Evolutionary conservation across 2,888 invertebrate genomes (phyloP).

Genomic region (Eupithecia pulchellata): DNA sequence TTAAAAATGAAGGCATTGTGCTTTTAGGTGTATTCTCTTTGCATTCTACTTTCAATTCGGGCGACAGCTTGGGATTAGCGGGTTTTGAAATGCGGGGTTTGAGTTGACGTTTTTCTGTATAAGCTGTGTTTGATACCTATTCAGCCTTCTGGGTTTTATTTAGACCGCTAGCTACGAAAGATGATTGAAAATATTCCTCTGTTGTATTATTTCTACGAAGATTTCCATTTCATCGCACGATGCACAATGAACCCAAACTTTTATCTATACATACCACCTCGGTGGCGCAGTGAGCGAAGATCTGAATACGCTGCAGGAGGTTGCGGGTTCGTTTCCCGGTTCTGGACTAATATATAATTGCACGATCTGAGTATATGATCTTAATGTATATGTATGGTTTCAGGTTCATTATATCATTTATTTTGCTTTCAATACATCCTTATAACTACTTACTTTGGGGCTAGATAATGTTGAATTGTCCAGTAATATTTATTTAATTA

Average conservation of each 20-base stretch:
- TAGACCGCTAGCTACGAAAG: not conserved
- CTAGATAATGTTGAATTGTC: not conserved
- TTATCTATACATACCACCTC: not conserved
- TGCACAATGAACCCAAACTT: too few species aligned
- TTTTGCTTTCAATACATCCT: too few species aligned
- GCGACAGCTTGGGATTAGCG: slow-evolving; percentile 12
- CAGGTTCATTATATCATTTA: too few species aligned
- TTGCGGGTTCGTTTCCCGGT: too few species aligned
- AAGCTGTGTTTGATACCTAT: slow-evolving; percentile 2
- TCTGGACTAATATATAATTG: too few species aligned
- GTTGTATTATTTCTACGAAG: not conserved
- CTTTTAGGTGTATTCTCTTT: not conserved
- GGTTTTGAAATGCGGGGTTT: slow-evolving; percentile 13
- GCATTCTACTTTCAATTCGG: slow-evolving; percentile 7
- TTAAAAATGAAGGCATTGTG: slow-evolving; percentile 8
- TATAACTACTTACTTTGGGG: not conserved
- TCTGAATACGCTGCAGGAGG: too few species aligned
- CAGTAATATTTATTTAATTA: not conserved
- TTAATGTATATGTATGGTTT: too few species aligned
- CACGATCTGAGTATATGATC: too few species aligned
- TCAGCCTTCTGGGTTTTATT: not conserved
- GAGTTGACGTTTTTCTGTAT: slow-evolving; percentile 1
- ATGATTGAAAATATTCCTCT: not conserved
- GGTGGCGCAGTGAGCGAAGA: too few species aligned
- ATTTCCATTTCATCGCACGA: not conserved